Percentiles rank a stretch among this genome's conserved stretches.
Conservation (phyloP, 2,797 vertebrate species). For the Myiotriccus ornatus region DNA sequence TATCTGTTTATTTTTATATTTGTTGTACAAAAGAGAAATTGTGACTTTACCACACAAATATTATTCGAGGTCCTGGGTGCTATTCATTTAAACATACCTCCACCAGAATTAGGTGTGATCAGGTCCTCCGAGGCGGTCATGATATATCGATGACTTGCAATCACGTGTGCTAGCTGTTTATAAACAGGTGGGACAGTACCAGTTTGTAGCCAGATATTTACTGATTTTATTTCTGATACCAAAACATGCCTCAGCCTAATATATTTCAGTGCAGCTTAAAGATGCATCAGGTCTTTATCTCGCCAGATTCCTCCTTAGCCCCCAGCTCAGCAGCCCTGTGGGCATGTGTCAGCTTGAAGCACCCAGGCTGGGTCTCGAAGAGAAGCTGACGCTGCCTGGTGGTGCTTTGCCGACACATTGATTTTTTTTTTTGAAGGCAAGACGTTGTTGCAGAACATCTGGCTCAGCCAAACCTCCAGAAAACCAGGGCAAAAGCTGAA, state of each 20-base stretch:
- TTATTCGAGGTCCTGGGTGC: slow-evolving; percentile 66
- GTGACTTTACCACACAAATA: slow-evolving; percentile 59
- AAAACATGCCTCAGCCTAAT: slow-evolving; percentile 13
- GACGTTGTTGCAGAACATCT: background rate
- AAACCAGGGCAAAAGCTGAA: background rate
- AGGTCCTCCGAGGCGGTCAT: slow-evolving; percentile 33
- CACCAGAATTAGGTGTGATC: slow-evolving; percentile 53
- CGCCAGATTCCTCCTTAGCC: background rate
- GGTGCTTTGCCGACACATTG: background rate
- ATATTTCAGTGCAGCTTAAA: slow-evolving; percentile 7
- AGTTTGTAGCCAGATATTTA: slow-evolving; percentile 22
- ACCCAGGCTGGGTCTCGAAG: background rate
- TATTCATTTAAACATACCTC: slow-evolving; percentile 64
- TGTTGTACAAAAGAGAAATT: slow-evolving; percentile 64
- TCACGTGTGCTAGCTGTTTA: slow-evolving; percentile 25
- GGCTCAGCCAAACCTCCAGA: background rate
- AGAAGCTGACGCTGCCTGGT: background rate
- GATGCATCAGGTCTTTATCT: background rate
- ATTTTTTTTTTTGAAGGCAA: background rate
- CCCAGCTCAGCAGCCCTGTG: background rate
- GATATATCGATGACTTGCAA: background rate
- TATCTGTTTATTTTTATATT: slow-evolving; percentile 68
- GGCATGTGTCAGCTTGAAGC: background rate
- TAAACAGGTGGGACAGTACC: slow-evolving; percentile 31
- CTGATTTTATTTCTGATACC: slow-evolving; percentile 23